Percentiles rank a stretch among this genome's conserved stretches.
These are phyloP conservation scores for Mugil cephalus DNA, from an alignment of 2,113 vertebrate genomes.

Conservation along the genomic window DNA sequence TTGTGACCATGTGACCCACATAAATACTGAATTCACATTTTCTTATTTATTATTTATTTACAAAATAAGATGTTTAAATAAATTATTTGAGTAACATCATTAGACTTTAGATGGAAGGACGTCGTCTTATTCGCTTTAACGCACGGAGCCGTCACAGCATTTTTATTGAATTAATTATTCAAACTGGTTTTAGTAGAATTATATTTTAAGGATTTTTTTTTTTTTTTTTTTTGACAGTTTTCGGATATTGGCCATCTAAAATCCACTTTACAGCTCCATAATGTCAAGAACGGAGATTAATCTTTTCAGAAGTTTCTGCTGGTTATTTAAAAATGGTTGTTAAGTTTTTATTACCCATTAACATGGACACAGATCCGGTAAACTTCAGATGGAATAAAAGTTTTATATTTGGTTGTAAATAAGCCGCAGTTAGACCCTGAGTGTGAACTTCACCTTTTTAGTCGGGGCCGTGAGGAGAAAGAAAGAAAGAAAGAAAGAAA, in stretches of 20 bases:
- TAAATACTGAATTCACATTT: no score
- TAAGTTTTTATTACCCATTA: constrained; percentile 52
- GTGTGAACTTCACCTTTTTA: not conserved
- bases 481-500: not conserved
- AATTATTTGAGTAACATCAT: not conserved
- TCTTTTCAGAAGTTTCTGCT: constrained; percentile 14
- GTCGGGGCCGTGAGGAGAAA: not conserved
- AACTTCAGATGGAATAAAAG: constrained; percentile 27
- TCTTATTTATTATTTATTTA: no score
- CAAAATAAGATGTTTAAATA: not conserved
- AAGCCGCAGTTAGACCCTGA: constrained; percentile 4
- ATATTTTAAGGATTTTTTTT: constrained; percentile 41
- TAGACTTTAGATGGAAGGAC: not conserved
- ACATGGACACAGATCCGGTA: constrained; percentile 31
- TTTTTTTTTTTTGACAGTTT: constrained; percentile 41
- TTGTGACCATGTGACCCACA: no score
- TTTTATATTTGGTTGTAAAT: constrained; percentile 29
- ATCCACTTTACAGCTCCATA: constrained; percentile 27
- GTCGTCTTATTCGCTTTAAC: not conserved
- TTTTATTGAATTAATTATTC: not conserved
- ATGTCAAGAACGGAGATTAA: constrained; percentile 41
- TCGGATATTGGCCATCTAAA: constrained; percentile 20
- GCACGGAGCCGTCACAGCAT: not conserved
- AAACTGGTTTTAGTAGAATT: constrained; percentile 17
- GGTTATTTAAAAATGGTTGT: constrained; percentile 41